Percentiles rank a stretch among this genome's conserved stretches.
phyloP scores from a whole-genome alignment of 2,113 vertebrate species.

The Calyptommatus sinebrachiatus region DNA sequence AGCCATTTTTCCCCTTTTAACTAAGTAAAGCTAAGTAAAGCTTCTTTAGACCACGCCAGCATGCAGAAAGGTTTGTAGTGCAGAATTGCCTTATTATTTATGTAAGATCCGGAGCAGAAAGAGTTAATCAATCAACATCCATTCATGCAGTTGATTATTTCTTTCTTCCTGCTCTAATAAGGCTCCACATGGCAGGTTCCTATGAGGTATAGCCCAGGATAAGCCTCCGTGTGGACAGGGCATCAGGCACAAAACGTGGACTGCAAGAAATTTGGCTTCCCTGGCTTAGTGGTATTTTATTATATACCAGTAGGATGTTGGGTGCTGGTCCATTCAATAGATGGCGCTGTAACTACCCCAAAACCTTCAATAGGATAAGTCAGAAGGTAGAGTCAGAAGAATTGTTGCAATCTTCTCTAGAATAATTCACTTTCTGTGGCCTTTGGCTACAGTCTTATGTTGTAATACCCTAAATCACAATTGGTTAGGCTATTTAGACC shows the following conservation, averaged over 20 bases:
- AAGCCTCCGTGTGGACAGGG: no score
- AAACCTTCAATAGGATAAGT: neutral
- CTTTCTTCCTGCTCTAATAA: neutral
- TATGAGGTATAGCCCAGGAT: no score
- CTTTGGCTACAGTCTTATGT: no score
- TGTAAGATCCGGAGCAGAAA: neutral
- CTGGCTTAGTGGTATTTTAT: neutral
- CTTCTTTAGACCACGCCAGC: neutral
- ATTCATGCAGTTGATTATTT: neutral
- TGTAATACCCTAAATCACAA: neutral
- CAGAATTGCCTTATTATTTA: neutral
- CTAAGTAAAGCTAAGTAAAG: no score
- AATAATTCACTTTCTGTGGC: neutral
- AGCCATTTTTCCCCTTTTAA: no score
- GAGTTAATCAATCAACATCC: no score
- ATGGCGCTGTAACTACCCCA: slow-evolving; percentile 10
- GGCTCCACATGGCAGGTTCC: no score
- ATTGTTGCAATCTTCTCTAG: neutral
- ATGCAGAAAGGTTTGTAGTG: no score
- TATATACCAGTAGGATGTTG: neutral
- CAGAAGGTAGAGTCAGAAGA: neutral
- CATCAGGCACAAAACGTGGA: neutral
- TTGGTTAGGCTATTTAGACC: no score
- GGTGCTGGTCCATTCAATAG: neutral
- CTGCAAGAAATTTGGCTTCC: neutral